phyloP scores from a whole-genome alignment of 64 coral and sea anemone species.

The Exaiptasia diaphana region DNA sequence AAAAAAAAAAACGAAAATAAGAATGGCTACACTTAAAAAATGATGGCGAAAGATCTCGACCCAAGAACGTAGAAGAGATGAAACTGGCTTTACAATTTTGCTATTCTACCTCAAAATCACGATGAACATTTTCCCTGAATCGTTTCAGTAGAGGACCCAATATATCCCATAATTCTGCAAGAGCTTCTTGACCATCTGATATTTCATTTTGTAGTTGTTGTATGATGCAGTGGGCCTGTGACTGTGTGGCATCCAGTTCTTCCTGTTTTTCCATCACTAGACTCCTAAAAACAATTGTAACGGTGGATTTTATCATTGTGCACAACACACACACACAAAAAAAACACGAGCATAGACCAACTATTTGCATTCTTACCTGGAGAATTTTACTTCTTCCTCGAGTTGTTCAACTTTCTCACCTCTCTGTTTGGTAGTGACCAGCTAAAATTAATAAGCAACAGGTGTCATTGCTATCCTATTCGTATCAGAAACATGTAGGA shows the following conservation, averaged over 20 bases:
- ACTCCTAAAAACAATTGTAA: conserved; percentile 2
- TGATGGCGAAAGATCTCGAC: not conserved
- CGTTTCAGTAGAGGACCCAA: conserved; percentile 35
- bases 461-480: too few species aligned
- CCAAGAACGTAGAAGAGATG: not conserved
- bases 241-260: conserved; percentile 82
- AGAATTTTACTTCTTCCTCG: not conserved
- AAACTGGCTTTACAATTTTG: not conserved
- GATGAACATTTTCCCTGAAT: not conserved
- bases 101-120: too few species aligned
- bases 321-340: not conserved
- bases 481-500: too few species aligned
- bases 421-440: too few species aligned
- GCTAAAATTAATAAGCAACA: too few species aligned
- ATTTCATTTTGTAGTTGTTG: conserved; percentile 79
- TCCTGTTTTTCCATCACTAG: conserved; percentile 82
- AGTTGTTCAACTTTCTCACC: too few species aligned
- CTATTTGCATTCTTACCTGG: not conserved
- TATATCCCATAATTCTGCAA: conserved; percentile 56
- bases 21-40: not conserved
- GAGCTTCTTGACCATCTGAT: conserved; percentile 45
- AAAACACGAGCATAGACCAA: not conserved
- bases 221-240: conserved; percentile 83
- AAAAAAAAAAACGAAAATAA: not conserved
- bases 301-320: too few species aligned